Evolutionary conservation across 1,140 invertebrate genomes (phyloP).

Genomic region (Apis dorsata): DNA sequence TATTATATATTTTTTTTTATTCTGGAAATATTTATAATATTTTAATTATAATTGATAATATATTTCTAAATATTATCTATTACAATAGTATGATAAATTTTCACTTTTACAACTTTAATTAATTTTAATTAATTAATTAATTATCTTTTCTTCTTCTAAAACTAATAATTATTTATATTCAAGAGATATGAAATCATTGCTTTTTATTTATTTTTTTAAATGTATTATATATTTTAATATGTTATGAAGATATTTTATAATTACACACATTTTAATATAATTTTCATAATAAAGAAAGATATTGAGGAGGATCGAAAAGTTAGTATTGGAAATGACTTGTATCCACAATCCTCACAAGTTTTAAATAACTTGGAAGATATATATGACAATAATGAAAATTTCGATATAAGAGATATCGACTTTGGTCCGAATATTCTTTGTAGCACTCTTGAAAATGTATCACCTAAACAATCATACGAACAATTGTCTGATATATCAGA

Average conservation of each 20-base stretch:
- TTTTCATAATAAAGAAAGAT: neutral
- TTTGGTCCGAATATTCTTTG: conserved; percentile 1
- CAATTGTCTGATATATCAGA: neutral
- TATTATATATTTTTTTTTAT: too few relatives aligned
- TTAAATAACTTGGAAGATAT: neutral
- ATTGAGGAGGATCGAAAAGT: conserved; percentile 15
- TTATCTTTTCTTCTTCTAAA: too few relatives aligned
- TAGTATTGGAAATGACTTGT: conserved; percentile 1
- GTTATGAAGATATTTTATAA: neutral
- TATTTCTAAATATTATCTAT: too few relatives aligned
- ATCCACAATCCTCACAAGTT: neutral
- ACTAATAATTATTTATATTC: too few relatives aligned
- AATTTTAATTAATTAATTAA: too few relatives aligned
- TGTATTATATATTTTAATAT: too few relatives aligned
- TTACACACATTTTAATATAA: neutral
- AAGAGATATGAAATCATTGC: too few relatives aligned
- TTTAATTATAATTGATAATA: too few relatives aligned
- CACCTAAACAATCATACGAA: neutral
- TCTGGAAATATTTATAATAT: too few relatives aligned
- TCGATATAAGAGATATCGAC: conserved; percentile 9
- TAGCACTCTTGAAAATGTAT: neutral
- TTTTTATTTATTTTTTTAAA: too few relatives aligned
- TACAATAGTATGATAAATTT: too few relatives aligned
- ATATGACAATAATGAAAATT: neutral
- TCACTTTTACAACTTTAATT: too few relatives aligned